Evolutionary conservation across 2,113 vertebrate species (phyloP).

Genomic region (Ophthalmolycus amberensis): DNA sequence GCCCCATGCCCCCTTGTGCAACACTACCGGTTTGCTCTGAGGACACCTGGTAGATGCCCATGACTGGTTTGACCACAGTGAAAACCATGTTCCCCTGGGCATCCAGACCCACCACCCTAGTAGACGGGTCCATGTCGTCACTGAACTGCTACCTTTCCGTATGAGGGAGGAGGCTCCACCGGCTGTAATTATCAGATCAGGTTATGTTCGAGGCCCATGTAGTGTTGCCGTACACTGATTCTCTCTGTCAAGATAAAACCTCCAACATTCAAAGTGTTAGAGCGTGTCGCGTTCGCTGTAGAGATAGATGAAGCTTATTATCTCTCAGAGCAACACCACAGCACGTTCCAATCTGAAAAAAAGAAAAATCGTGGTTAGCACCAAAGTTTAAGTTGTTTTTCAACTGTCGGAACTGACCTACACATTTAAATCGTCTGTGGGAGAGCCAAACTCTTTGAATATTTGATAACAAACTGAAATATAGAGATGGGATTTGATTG

Average conservation of each 20-base stretch:
- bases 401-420: not conserved
- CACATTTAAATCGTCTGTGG: not conserved
- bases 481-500: not conserved
- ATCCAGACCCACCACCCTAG: slow-evolving; percentile 70
- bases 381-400: not conserved
- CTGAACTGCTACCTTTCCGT: not conserved
- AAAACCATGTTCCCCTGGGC: slow-evolving; percentile 79
- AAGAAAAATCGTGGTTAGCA: not conserved
- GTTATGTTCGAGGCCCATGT: slow-evolving; percentile 16
- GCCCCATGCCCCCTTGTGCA: slow-evolving; percentile 43
- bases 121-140: slow-evolving; percentile 70
- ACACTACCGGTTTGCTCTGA: slow-evolving; percentile 64
- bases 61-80: slow-evolving; percentile 76
- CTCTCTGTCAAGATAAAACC: not conserved
- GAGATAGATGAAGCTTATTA: not conserved
- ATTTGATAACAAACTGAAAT: not conserved
- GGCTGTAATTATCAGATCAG: slow-evolving; percentile 30
- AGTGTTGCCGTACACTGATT: not conserved
- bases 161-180: slow-evolving; percentile 1
- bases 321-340: slow-evolving; percentile 10
- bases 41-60: slow-evolving; percentile 77
- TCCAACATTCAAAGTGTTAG: not conserved
- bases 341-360: slow-evolving; percentile 35
- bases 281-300: slow-evolving; percentile 7
- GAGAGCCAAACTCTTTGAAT: not conserved